These are phyloP conservation scores for Trichomycterus rosablanca DNA, from an alignment of 2,113 vertebrate species.

Conservation along the genomic window DNA sequence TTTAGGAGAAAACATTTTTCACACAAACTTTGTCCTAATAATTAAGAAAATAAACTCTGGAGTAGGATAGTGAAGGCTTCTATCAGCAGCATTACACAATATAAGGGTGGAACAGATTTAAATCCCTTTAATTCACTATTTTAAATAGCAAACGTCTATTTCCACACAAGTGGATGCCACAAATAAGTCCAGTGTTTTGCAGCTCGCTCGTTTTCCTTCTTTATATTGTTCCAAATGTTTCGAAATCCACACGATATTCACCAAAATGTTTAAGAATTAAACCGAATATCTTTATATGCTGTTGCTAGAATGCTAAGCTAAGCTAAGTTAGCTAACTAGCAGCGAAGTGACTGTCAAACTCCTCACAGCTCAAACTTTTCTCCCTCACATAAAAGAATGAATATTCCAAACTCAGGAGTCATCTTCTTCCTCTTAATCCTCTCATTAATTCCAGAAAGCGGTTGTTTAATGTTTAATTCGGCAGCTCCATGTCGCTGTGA, in stretches of 20 bases:
- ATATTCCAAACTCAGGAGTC: not conserved
- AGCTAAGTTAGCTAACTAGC: constrained; percentile 14
- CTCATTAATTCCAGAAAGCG: not conserved
- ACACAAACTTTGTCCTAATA: not conserved
- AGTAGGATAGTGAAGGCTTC: not conserved
- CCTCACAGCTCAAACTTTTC: constrained; percentile 12
- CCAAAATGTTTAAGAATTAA: no score
- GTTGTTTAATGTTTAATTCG: not conserved
- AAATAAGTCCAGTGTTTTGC: no score
- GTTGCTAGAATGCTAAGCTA: constrained; percentile 6
- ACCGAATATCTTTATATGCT: not conserved
- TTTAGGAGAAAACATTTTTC: constrained; percentile 81
- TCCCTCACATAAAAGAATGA: not conserved
- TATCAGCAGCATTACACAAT: not conserved
- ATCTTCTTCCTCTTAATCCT: not conserved
- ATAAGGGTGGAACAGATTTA: no score
- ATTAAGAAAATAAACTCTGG: not conserved
- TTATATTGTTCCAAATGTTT: no score
- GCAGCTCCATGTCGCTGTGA: not conserved
- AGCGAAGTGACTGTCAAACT: constrained; percentile 22
- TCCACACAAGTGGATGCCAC: no score
- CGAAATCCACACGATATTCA: no score
- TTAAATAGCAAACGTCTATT: no score
- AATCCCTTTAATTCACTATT: no score
- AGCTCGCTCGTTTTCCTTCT: no score